These are phyloP conservation scores for Macaria notata DNA, from an alignment of 2,888 invertebrate species.

Conservation along the genomic window DNA sequence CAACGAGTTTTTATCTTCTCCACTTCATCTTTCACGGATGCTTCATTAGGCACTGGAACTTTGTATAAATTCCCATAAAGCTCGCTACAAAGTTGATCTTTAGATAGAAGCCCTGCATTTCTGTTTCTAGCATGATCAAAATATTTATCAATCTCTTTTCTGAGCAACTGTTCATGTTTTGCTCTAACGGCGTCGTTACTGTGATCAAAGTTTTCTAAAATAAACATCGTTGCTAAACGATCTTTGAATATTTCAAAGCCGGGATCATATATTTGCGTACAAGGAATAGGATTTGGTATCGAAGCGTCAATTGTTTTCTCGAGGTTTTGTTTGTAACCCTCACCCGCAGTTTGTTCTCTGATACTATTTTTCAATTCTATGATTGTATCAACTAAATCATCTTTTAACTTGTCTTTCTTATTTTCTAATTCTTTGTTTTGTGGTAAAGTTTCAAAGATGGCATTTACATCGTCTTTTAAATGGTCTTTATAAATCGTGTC, in stretches of 20 bases:
- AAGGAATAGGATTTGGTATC: conserved; percentile 45
- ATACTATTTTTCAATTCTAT: conserved; percentile 45
- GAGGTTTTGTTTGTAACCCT: conserved; percentile 52
- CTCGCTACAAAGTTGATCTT: conserved; percentile 54
- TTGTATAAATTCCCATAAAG: conserved; percentile 53
- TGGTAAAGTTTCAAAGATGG: conserved; percentile 45
- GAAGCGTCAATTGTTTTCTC: conserved; percentile 53
- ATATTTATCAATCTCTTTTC: conserved; percentile 49
- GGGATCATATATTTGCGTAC: conserved; percentile 42
- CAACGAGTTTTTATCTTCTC: conserved; percentile 60
- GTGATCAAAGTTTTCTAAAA: conserved; percentile 63
- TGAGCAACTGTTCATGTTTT: conserved; percentile 50
- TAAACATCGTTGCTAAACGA: conserved; percentile 54
- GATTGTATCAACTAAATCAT: conserved; percentile 44
- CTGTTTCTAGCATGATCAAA: conserved; percentile 46
- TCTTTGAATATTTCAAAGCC: conserved; percentile 61
- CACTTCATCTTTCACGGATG: conserved; percentile 48
- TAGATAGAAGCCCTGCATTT: conserved; percentile 46
- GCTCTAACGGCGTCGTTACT: conserved; percentile 46
- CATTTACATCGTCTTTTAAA: conserved; percentile 50
- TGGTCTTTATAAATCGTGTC: conserved; percentile 47
- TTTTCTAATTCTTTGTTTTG: conserved; percentile 37
- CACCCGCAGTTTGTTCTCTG: conserved; percentile 46
- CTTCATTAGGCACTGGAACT: conserved; percentile 52
- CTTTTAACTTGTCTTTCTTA: conserved; percentile 43